Conservation (phyloP, 2,888 invertebrate genomes). For the Icerya purchasi region DNA sequence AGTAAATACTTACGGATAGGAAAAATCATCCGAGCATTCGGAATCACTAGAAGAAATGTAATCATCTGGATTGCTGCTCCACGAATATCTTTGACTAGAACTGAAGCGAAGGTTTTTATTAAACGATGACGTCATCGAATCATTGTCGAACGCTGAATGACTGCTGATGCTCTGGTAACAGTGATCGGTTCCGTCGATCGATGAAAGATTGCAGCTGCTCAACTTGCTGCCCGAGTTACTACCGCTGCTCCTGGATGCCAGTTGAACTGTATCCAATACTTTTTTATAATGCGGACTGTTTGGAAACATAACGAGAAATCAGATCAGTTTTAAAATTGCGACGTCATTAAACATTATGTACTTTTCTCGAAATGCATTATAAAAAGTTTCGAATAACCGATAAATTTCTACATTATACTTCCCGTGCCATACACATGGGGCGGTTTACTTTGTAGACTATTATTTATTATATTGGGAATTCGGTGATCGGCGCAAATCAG, state of each 20-base stretch:
- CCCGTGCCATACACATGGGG: too few relatives aligned
- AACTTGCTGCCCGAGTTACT: constrained; percentile 3
- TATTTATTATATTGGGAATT: too few relatives aligned
- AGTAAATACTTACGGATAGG: constrained; percentile 43
- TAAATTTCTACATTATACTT: too few relatives aligned
- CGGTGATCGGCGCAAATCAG: too few relatives aligned
- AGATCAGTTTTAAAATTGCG: too few relatives aligned
- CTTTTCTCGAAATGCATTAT: too few relatives aligned
- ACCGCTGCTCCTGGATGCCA: constrained; percentile 34
- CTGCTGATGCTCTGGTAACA: constrained; percentile 7
- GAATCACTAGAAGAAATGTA: constrained; percentile 35
- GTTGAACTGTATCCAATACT: constrained; percentile 77
- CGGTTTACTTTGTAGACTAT: too few relatives aligned
- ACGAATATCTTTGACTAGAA: constrained; percentile 11
- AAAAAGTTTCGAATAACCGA: too few relatives aligned
- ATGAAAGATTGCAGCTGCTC: background rate
- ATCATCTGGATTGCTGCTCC: constrained; percentile 4
- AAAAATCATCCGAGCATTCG: constrained; percentile 39
- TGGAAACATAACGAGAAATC: too few relatives aligned
- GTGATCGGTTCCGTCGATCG: background rate
- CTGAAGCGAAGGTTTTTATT: background rate
- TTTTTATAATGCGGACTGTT: constrained; percentile 59
- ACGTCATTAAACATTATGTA: too few relatives aligned
- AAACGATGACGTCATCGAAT: constrained; percentile 3
- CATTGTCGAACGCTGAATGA: constrained; percentile 6